phyloP scores from a whole-genome alignment of 2,113 vertebrate genomes.

The Prunella fulvescens region DNA sequence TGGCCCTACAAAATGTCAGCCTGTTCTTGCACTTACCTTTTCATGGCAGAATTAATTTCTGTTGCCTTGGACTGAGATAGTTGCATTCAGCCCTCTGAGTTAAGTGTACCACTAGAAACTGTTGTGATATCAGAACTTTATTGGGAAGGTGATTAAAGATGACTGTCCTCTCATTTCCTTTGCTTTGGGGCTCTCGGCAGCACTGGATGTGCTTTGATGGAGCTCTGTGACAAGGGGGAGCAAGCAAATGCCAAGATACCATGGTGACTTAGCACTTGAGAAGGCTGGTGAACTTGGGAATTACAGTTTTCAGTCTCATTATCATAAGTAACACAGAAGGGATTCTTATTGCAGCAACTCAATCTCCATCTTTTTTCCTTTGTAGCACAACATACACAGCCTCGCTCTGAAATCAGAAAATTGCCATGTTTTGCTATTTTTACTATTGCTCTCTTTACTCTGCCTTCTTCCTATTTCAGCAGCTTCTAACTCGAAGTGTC shows the following conservation, averaged over 20 bases:
- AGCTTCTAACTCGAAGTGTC: not conserved
- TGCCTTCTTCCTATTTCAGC: not conserved
- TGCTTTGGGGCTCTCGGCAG: not conserved
- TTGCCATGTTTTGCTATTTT: not conserved
- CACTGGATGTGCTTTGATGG: slow-evolving; percentile 5
- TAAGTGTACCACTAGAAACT: not conserved
- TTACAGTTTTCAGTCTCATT: not conserved
- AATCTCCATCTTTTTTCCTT: not conserved
- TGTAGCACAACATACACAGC: not conserved
- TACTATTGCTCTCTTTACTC: not conserved
- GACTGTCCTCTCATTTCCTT: slow-evolving; percentile 19
- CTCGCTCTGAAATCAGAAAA: not conserved
- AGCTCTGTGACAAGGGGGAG: slow-evolving; percentile 29
- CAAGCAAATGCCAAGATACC: not conserved
- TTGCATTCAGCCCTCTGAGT: not conserved
- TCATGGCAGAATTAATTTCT: not conserved
- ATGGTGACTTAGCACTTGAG: not conserved
- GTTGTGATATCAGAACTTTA: not conserved
- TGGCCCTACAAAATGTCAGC: not conserved
- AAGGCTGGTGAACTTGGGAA: not conserved
- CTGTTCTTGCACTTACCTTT: not conserved
- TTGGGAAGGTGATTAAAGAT: not conserved
- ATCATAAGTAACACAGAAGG: not conserved
- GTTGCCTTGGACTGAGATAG: not conserved
- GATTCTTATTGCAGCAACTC: not conserved